phyloP scores from a whole-genome alignment of 2,888 invertebrate species.

The Theretra japonica region DNA sequence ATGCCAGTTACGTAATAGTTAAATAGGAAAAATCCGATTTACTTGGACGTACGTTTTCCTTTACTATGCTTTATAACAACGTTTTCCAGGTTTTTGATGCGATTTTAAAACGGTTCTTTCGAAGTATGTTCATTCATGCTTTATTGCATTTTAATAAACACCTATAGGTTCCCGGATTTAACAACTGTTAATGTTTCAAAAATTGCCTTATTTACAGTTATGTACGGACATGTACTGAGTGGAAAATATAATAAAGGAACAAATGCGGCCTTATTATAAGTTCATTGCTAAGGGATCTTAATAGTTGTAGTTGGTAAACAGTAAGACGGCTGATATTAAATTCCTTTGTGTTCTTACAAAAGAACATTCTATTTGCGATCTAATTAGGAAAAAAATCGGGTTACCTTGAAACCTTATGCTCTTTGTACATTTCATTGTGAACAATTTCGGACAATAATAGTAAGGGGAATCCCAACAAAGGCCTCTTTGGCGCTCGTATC shows the following conservation, averaged over 20 bases:
- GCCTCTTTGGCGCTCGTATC: conserved; percentile 5
- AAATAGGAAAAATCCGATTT: conserved; percentile 8
- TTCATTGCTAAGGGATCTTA: background rate
- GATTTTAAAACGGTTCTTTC: background rate
- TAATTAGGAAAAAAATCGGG: conserved; percentile 9
- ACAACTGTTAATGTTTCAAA: background rate
- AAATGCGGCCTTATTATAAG: background rate
- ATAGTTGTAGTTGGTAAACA: background rate
- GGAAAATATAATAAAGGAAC: background rate
- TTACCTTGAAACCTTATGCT: background rate
- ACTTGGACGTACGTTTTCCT: background rate
- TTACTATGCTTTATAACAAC: background rate
- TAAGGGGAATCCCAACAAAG: conserved; percentile 18
- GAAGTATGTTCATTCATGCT: background rate
- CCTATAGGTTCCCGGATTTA: background rate
- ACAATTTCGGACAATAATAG: conserved; percentile 11
- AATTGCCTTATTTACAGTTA: background rate
- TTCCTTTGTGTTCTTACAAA: conserved; percentile 1
- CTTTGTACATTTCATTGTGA: conserved; percentile 17
- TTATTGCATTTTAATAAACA: conserved; percentile 1
- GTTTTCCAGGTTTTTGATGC: background rate
- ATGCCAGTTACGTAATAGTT: conserved; percentile 17
- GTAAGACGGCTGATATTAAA: background rate
- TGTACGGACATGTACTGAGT: background rate
- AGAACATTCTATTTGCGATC: background rate